Evolutionary conservation across 2,888 invertebrate species (phyloP).

Genomic region (Rutpela maculata): DNA sequence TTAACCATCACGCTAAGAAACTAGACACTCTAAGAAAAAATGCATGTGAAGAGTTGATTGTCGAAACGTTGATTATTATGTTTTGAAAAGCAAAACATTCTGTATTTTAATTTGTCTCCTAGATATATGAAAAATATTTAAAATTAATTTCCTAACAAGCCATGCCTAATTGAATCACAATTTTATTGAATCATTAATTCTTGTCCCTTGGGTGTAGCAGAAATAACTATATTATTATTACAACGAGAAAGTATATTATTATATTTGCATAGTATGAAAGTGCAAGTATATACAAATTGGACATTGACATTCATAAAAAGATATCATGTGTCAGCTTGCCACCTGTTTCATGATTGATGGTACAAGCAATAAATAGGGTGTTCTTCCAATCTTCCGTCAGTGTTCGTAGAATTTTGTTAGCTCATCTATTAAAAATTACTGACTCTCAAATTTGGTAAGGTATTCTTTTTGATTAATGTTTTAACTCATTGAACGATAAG

Average conservation of each 20-base stretch:
- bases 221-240: not conserved
- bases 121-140: no score
- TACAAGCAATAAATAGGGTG: conserved; percentile 2
- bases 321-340: not conserved
- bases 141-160: no score
- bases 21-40: no score
- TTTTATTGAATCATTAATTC: not conserved
- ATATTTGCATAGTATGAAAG: conserved; percentile 34
- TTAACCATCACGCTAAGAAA: no score
- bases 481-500: no score
- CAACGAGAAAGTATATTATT: conserved; percentile 15
- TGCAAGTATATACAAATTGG: conserved; percentile 12
- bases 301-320: not conserved
- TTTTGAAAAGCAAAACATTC: no score
- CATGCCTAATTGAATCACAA: no score
- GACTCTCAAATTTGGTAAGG: not conserved
- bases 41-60: no score
- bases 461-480: not conserved
- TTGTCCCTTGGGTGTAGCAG: not conserved
- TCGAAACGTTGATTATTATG: no score
- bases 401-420: not conserved
- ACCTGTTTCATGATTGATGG: not conserved
- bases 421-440: not conserved
- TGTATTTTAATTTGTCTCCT: no score
- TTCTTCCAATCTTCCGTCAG: not conserved